These are phyloP conservation scores for Lampris incognitus DNA, from an alignment of 2,113 vertebrate species.

Conservation along the genomic window DNA sequence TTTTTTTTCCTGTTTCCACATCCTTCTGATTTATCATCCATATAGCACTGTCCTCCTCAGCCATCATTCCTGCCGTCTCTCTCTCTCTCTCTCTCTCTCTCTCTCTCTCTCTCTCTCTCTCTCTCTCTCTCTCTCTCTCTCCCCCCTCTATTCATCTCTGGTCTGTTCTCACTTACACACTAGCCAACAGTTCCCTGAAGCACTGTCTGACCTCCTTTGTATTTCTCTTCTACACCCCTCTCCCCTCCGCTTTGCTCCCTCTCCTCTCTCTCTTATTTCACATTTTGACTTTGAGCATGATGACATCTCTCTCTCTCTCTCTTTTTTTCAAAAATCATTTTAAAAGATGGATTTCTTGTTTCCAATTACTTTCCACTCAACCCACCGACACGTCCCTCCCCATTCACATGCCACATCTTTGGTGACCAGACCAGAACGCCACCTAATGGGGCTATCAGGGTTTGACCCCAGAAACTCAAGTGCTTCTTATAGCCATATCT, in stretches of 20 bases:
- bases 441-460: too few species aligned
- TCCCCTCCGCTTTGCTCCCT: conserved; percentile 6
- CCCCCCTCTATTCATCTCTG: conserved; percentile 49
- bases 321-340: background rate
- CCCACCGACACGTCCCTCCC: too few species aligned
- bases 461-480: too few species aligned
- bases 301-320: conserved; percentile 16
- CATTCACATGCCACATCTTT: too few species aligned
- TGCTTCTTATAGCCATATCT: too few species aligned
- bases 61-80: conserved; percentile 37
- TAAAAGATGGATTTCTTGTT: too few species aligned
- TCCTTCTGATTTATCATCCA: background rate
- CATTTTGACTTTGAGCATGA: background rate
- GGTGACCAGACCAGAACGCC: too few species aligned
- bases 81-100: conserved; percentile 14
- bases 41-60: conserved; percentile 17
- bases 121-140: conserved; percentile 7
- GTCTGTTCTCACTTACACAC: conserved; percentile 53
- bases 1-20: background rate
- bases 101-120: conserved; percentile 25
- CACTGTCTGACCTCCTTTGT: conserved; percentile 49
- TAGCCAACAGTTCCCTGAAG: conserved; percentile 34
- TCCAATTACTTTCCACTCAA: too few species aligned
- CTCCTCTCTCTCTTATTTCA: conserved; percentile 14
- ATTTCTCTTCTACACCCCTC: conserved; percentile 1